Evolutionary conservation across 2,113 vertebrate genomes (phyloP).

Genomic region (Sphyrna mokarran): DNA sequence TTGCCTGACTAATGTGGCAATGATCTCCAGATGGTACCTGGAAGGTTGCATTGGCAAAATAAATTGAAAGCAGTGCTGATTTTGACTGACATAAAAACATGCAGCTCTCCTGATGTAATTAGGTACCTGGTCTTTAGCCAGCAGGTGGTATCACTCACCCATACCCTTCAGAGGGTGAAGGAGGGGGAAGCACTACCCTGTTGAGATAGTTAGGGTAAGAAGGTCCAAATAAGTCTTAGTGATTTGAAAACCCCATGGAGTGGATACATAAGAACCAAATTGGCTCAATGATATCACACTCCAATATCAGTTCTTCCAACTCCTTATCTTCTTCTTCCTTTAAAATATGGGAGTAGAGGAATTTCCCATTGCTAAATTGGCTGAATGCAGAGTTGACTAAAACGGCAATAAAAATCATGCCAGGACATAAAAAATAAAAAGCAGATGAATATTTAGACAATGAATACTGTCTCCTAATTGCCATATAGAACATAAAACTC

Average conservation of each 20-base stretch:
- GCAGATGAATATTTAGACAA: background rate
- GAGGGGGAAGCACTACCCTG: background rate
- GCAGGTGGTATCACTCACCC: background rate
- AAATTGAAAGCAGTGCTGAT: background rate
- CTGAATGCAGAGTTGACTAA: background rate
- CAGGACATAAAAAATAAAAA: background rate
- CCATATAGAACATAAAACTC: background rate
- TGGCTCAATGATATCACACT: background rate
- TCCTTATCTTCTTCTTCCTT: background rate
- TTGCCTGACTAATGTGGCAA: background rate
- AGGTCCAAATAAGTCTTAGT: background rate
- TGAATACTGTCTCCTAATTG: too few species aligned
- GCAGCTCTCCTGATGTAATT: background rate
- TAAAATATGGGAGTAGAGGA: background rate
- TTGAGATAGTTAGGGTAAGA: background rate
- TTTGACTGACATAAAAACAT: background rate
- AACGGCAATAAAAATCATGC: background rate
- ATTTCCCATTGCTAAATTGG: background rate
- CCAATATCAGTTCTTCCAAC: background rate
- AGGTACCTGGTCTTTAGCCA: background rate
- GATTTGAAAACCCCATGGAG: background rate
- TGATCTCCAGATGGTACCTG: background rate
- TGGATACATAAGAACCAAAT: background rate
- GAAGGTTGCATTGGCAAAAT: background rate
- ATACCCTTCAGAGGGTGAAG: background rate